Evolutionary conservation across 2,797 vertebrate genomes (phyloP), one percentile per base, ranked within the genome.

Genomic region (Benthosema pterotum): DNA sequence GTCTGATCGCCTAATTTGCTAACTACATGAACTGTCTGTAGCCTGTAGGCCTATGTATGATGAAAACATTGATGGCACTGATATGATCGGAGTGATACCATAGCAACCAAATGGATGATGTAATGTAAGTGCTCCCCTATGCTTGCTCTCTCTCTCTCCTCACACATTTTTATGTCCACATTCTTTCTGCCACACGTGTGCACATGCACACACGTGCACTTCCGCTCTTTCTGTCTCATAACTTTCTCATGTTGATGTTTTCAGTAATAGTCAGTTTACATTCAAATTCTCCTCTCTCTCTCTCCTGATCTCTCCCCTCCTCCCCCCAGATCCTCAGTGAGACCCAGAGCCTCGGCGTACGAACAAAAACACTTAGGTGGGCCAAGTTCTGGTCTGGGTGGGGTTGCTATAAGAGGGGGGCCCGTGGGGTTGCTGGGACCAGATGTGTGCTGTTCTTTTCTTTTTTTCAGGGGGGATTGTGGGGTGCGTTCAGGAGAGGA

Each of bases 331-430:
- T 64, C 56, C 57, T 15, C 69, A 59, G 32, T 8, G 32, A 38
- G 32, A 53, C 71, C 71, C 61, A 60, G 49, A 71, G 70, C 63
- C 73, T 75, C 75, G 55, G 82, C 72, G 69, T 77, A 86, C 69
- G 83, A 88, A 91, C 84, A 88, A 91, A 88, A 91, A 89, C 90
- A 87, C 86, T 80, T 82, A 84, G 85, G 86, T 88, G 75, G 84
- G 91, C 91, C 90, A 91, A 90, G 85, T 88, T 83, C 80, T 82
- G 47, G 78, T 83, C 82, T 84, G 91, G 88, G 89, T 87, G 90
- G 86, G 87, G 88, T 79, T 63, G 63, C 67, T 75, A 42, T 22
- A 22, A 22, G 22, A 22, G 22, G 82, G 74, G 83, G 78, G 81
- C 78, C 66, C 17, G 54, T 69, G 62, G 60, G 53, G 75, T 71